A percentile compares a stretch with the other conserved stretches of the same genome.
phyloP scores from a whole-genome alignment of 1,140 invertebrate genomes.

The Bactericera cockerelli region DNA sequence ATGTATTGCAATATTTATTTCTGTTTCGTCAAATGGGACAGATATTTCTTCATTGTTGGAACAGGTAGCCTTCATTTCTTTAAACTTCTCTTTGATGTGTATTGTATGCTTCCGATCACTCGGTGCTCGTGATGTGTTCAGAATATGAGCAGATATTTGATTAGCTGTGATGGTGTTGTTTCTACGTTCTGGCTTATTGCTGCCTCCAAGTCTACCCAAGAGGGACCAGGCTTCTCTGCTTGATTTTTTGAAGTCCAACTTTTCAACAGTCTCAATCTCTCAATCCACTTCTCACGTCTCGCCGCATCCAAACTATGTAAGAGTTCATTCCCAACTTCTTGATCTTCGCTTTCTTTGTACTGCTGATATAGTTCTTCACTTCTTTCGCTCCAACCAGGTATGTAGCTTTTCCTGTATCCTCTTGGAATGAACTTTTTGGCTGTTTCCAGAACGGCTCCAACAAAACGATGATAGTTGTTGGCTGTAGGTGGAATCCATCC shows the following conservation, averaged over 20 bases:
- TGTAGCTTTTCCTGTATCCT: constrained; percentile 13
- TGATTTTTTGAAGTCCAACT: constrained; percentile 14
- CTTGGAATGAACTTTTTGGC: constrained; percentile 14
- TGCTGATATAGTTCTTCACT: constrained; percentile 10
- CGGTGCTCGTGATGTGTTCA: constrained; percentile 6
- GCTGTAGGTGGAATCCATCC: constrained; percentile 11
- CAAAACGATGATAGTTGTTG: constrained; percentile 12
- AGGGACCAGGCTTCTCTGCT: constrained; percentile 13
- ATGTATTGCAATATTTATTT: constrained; percentile 9
- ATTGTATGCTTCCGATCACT: constrained; percentile 1
- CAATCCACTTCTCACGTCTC: constrained; percentile 10
- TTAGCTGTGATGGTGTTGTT: not conserved
- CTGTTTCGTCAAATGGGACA: constrained; percentile 5
- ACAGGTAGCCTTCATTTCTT: constrained; percentile 2
- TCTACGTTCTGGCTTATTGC: not conserved
- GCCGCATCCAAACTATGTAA: constrained; percentile 5
- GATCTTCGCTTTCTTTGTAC: constrained; percentile 10
- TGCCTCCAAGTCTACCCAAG: constrained; percentile 9
- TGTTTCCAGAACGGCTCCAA: not conserved
- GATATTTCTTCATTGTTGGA: not conserved
- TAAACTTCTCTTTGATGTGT: not conserved
- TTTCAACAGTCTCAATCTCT: constrained; percentile 13
- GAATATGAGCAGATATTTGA: constrained; percentile 9
- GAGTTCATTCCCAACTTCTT: constrained; percentile 10
- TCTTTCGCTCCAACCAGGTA: constrained; percentile 14